phyloP scores from a whole-genome alignment of 2,797 vertebrate species.

The Platalea minor region DNA sequence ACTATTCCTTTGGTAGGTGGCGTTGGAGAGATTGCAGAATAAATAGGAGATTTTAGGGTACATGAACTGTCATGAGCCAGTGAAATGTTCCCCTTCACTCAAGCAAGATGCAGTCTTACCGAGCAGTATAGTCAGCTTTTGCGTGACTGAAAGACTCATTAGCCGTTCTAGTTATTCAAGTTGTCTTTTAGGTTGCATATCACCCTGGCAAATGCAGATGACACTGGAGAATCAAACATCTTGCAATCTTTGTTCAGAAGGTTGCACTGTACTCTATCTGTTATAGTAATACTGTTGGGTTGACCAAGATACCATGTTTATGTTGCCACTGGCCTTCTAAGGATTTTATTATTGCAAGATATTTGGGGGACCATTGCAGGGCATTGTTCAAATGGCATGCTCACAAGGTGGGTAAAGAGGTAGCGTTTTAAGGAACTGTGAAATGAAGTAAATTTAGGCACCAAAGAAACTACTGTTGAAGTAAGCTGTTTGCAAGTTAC shows the following conservation, averaged over 20 bases:
- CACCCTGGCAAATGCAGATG: background rate
- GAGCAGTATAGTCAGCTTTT: background rate
- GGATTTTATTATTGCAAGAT: background rate
- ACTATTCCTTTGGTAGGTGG: background rate
- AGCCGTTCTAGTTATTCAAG: background rate
- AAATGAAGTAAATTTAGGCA: background rate
- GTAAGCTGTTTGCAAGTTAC: background rate
- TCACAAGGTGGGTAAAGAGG: background rate
- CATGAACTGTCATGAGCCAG: background rate
- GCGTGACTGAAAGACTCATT: background rate
- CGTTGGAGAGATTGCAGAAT: background rate
- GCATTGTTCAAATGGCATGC: background rate
- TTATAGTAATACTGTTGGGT: background rate
- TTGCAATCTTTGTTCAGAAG: background rate
- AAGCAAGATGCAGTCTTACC: background rate
- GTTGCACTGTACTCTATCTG: background rate
- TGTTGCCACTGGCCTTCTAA: background rate
- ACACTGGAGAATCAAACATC: background rate
- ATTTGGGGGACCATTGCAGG: background rate
- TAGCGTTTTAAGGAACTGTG: background rate
- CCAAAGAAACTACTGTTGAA: background rate
- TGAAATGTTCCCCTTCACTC: background rate
- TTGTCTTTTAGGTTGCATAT: background rate
- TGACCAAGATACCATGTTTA: background rate
- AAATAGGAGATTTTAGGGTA: background rate